Evolutionary conservation across 1,140 invertebrate species (phyloP).

Genomic region (Euwallacea fornicatus): DNA sequence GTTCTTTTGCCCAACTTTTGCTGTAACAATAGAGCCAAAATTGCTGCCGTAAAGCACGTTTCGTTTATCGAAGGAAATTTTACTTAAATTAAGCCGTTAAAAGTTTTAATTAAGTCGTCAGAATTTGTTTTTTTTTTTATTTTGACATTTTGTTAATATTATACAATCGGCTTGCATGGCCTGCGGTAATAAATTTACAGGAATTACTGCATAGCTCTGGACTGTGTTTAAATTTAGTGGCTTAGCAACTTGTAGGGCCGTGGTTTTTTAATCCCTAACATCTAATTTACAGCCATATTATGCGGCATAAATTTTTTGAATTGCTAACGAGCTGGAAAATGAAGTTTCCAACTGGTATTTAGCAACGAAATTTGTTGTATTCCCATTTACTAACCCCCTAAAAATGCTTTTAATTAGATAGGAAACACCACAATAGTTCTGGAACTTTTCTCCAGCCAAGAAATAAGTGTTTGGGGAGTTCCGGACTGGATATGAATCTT

Average conservation of each 20-base stretch:
- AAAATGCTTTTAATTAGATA: conserved; percentile 8
- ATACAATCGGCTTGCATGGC: background rate
- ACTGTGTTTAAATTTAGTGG: conserved; percentile 10
- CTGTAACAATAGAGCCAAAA: background rate
- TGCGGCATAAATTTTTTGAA: conserved; percentile 15
- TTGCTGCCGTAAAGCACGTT: background rate
- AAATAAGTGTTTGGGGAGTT: conserved; percentile 14
- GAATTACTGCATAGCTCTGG: conserved; percentile 10
- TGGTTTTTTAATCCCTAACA: conserved; percentile 20
- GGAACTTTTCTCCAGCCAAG: conserved; percentile 2
- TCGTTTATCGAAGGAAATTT: background rate
- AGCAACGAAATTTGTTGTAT: background rate
- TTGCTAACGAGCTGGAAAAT: conserved; percentile 1
- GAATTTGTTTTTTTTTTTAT: too few species aligned
- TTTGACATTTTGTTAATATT: too few species aligned
- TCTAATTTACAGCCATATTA: conserved; percentile 16
- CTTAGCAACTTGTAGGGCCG: conserved; percentile 18
- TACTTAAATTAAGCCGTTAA: background rate
- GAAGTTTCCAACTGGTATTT: background rate
- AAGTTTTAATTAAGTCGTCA: conserved; percentile 2
- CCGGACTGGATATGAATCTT: conserved; percentile 10
- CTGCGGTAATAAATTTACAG: conserved; percentile 6
- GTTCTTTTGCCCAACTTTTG: background rate
- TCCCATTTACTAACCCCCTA: background rate
- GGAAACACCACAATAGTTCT: conserved; percentile 2